These are phyloP conservation scores for Doryteuthis pealeii DNA, from an alignment of 1,140 invertebrate genomes.

Conservation along the genomic window DNA sequence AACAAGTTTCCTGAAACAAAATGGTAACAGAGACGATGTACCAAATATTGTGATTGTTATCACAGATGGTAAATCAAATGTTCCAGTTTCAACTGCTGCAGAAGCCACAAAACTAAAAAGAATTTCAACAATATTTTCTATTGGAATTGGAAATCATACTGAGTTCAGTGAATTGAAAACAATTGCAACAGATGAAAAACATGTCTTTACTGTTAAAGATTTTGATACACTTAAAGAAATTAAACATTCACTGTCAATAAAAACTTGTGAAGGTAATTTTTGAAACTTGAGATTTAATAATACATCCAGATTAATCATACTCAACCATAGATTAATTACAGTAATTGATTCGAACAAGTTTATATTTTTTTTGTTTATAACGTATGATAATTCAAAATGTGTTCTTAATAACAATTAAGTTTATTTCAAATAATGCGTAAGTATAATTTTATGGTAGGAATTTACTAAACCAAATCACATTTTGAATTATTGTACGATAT, in stretches of 20 bases:
- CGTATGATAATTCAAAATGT: too few species aligned
- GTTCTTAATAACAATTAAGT: too few species aligned
- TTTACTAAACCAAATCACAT: too few species aligned
- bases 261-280: slow-evolving; percentile 40
- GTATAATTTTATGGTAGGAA: too few species aligned
- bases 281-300: too few species aligned
- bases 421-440: too few species aligned
- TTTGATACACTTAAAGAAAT: slow-evolving; percentile 36
- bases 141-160: slow-evolving; percentile 35
- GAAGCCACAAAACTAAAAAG: slow-evolving; percentile 17
- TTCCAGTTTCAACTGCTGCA: slow-evolving; percentile 16
- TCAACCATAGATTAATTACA: too few species aligned
- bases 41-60: slow-evolving; percentile 38
- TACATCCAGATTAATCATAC: too few species aligned
- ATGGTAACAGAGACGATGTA: slow-evolving; percentile 22
- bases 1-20: slow-evolving; percentile 11
- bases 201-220: slow-evolving; percentile 34
- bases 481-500: too few species aligned
- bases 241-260: slow-evolving; percentile 24
- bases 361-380: too few species aligned
- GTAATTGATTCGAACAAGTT: too few species aligned
- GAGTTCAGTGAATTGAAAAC: slow-evolving; percentile 29
- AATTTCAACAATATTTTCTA: slow-evolving; percentile 35
- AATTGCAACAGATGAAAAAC: slow-evolving; percentile 32
- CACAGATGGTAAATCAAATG: slow-evolving; percentile 43